phyloP scores from a whole-genome alignment of 2,888 invertebrate genomes.

The Cryptocheilus praepositus region DNA sequence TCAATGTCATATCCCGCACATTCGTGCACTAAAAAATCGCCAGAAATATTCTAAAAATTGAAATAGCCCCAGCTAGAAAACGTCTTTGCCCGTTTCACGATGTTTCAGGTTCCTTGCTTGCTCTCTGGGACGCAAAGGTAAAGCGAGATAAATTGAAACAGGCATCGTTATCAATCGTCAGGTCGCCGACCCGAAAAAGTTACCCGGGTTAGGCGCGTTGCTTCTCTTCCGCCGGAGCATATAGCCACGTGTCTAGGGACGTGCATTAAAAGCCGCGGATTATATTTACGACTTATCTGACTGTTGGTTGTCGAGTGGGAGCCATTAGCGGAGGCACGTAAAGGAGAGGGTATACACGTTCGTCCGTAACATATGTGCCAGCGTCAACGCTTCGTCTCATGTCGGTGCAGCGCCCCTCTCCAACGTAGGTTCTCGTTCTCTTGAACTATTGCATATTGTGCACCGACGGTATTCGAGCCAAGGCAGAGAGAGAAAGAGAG shows the following conservation, averaged over 20 bases:
- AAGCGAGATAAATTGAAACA: conserved; percentile 46
- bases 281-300: conserved; percentile 61
- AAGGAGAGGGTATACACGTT: conserved; percentile 32
- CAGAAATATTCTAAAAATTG: no score
- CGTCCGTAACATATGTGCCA: conserved; percentile 9
- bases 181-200: conserved; percentile 46
- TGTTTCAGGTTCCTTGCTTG: conserved; percentile 29
- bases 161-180: conserved; percentile 58
- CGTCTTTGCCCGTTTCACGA: conserved; percentile 7
- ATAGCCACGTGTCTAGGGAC: conserved; percentile 22
- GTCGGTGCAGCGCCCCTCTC: conserved; percentile 18
- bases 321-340: conserved; percentile 48
- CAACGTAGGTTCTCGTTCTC: conserved; percentile 16
- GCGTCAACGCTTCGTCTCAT: conserved; percentile 6
- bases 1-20: no score
- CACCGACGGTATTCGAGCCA: conserved; percentile 2
- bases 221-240: conserved; percentile 22
- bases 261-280: conserved; percentile 55
- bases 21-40: no score
- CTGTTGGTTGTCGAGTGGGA: conserved; percentile 40
- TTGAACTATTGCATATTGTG: conserved; percentile 37
- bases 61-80: no score
- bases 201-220: neutral
- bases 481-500: neutral
- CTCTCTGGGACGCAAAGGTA: conserved; percentile 28